A percentile compares a stretch with the other conserved stretches of the same genome.
phyloP scores from a whole-genome alignment of 2,113 vertebrate species.

The Caranx melampygus region DNA sequence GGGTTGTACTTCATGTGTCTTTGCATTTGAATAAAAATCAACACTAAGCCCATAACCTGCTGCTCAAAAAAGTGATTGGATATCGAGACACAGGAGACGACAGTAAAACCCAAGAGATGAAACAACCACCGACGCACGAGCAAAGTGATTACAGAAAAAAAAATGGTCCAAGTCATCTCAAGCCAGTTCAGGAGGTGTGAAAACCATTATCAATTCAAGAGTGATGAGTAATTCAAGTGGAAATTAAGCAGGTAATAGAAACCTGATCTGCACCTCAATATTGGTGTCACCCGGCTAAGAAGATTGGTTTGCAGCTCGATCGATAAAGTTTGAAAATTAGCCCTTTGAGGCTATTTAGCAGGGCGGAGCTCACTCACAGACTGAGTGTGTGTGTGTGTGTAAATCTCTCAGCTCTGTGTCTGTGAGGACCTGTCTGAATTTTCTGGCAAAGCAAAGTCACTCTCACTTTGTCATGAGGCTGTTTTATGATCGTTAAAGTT shows the following conservation, averaged over 20 bases:
- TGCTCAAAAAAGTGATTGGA: too few species aligned
- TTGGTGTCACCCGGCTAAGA: conserved; percentile 31
- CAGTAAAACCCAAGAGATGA: too few species aligned
- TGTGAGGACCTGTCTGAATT: conserved; percentile 4
- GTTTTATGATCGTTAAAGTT: neutral
- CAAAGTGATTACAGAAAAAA: too few species aligned
- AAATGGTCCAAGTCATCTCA: conserved; percentile 4
- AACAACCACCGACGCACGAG: too few species aligned
- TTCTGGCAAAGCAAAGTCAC: too few species aligned
- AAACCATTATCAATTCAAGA: conserved; percentile 16
- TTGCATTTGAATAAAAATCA: too few species aligned
- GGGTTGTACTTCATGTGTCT: too few species aligned
- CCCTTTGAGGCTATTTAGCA: conserved; percentile 44
- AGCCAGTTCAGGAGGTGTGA: neutral
- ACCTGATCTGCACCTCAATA: conserved; percentile 52
- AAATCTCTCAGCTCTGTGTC: neutral
- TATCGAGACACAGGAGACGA: too few species aligned
- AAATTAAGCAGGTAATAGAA: conserved; percentile 57
- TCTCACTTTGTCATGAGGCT: neutral
- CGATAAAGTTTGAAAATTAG: conserved; percentile 63
- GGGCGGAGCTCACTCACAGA: too few species aligned
- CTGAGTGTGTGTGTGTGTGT: conserved; percentile 6
- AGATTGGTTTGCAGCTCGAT: conserved; percentile 64
- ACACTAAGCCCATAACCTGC: too few species aligned
- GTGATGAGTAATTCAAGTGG: conserved; percentile 28